A percentile compares a stretch with the other conserved stretches of the same genome.
These are phyloP conservation scores for Trachurus trachurus DNA, from an alignment of 2,797 vertebrate species.

Conservation along the genomic window DNA sequence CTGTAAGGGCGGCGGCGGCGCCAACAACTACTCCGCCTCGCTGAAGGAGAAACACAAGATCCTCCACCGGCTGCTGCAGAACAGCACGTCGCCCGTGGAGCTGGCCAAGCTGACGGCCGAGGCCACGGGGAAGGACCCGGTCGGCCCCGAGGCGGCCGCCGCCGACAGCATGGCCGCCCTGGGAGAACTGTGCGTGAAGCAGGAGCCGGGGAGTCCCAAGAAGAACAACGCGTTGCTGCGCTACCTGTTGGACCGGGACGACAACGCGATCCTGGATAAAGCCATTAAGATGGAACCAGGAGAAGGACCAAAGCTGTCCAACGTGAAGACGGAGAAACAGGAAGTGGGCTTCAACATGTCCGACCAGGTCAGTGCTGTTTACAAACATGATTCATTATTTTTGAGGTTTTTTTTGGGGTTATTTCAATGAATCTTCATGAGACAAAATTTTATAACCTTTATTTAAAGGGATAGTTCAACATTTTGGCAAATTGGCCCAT, in stretches of 20 bases:
- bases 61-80: constrained; percentile 96
- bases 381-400: too few species aligned
- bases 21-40: constrained; percentile 89
- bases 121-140: constrained; percentile 93
- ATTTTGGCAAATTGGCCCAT: too few species aligned
- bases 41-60: constrained; percentile 99
- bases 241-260: constrained; percentile 96
- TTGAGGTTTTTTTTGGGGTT: too few species aligned
- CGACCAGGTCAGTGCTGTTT: constrained; percentile 87
- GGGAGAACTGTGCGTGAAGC: constrained; percentile 90
- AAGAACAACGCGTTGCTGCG: constrained; percentile 98
- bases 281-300: constrained; percentile 91
- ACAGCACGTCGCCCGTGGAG: constrained; percentile 96
- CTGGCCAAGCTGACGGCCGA: constrained; percentile 95
- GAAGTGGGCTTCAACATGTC: constrained; percentile 89
- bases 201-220: constrained; percentile 95
- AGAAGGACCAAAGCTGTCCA: constrained; percentile 87
- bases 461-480: too few species aligned
- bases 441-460: too few species aligned
- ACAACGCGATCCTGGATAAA: constrained; percentile 92
- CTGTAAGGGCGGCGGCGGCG: constrained; percentile 84
- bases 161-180: constrained; percentile 80
- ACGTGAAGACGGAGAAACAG: constrained; percentile 91
- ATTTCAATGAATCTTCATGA: neutral
- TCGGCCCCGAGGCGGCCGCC: constrained; percentile 84